Conservation (phyloP, 2,888 invertebrate species). For the Andricus quercusramuli region DNA sequence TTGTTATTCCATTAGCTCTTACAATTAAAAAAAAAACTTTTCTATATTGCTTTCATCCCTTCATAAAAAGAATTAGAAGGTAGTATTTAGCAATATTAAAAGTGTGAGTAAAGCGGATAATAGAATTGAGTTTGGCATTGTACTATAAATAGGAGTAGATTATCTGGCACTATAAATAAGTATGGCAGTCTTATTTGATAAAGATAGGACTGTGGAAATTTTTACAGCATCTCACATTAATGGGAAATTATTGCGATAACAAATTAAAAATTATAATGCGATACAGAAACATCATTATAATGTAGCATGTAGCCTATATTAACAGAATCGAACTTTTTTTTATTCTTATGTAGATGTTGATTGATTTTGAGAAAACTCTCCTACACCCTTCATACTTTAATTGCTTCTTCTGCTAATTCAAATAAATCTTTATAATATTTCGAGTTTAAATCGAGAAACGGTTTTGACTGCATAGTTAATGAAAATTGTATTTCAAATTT, state of each 20-base stretch:
- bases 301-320: constrained; percentile 12
- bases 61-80: background rate
- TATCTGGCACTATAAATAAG: constrained; percentile 36
- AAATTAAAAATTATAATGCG: constrained; percentile 33
- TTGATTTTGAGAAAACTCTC: constrained; percentile 10
- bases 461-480: background rate
- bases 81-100: constrained; percentile 1
- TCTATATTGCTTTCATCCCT: background rate
- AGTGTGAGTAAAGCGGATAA: constrained; percentile 3
- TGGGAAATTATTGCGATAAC: constrained; percentile 28
- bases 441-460: background rate
- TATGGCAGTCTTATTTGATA: constrained; percentile 25
- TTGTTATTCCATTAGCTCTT: background rate
- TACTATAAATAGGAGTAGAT: constrained; percentile 35
- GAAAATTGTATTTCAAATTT: background rate
- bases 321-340: constrained; percentile 11
- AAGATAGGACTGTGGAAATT: constrained; percentile 36
- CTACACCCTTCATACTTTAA: constrained; percentile 6
- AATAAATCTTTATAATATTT: constrained; percentile 8
- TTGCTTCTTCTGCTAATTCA: background rate
- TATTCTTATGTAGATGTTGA: background rate
- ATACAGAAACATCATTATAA: constrained; percentile 16
- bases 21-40: background rate
- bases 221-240: constrained; percentile 28
- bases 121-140: constrained; percentile 35